phyloP scores from a whole-genome alignment of 2,888 invertebrate genomes.

The Galerucella calmariensis region DNA sequence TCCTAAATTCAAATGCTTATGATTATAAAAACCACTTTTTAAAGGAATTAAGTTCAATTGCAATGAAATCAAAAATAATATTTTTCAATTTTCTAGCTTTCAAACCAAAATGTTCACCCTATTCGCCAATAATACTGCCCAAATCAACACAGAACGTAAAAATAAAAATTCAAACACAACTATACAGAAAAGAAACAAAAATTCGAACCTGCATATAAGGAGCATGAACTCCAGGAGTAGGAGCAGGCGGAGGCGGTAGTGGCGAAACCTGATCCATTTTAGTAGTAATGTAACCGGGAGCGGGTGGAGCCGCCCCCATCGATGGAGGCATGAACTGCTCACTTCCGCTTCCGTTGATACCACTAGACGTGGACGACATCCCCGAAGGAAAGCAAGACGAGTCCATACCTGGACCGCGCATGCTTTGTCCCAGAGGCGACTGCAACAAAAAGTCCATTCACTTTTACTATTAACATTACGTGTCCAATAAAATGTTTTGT shows the following conservation, averaged over 20 bases:
- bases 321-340: constrained; percentile 57
- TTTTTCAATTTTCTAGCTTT: too few species aligned
- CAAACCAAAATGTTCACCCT: too few species aligned
- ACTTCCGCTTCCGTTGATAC: constrained; percentile 50
- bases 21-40: too few species aligned
- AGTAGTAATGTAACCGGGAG: constrained; percentile 34
- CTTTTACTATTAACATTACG: background rate
- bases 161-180: background rate
- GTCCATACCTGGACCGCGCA: constrained; percentile 52
- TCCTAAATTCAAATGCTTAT: too few species aligned
- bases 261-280: constrained; percentile 54
- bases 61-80: too few species aligned
- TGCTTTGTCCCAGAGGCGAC: constrained; percentile 52
- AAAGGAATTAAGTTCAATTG: too few species aligned
- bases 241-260: constrained; percentile 51
- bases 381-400: constrained; percentile 56
- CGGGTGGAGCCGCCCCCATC: constrained; percentile 50
- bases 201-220: constrained; percentile 56
- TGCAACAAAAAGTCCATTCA: constrained; percentile 47
- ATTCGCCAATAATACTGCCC: too few species aligned
- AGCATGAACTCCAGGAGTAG: constrained; percentile 51
- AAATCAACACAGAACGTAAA: background rate
- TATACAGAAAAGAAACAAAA: constrained; percentile 23
- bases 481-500: background rate
- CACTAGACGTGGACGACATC: constrained; percentile 17